phyloP scores from a whole-genome alignment of 2,797 vertebrate genomes.

The Esox lucius region DNA sequence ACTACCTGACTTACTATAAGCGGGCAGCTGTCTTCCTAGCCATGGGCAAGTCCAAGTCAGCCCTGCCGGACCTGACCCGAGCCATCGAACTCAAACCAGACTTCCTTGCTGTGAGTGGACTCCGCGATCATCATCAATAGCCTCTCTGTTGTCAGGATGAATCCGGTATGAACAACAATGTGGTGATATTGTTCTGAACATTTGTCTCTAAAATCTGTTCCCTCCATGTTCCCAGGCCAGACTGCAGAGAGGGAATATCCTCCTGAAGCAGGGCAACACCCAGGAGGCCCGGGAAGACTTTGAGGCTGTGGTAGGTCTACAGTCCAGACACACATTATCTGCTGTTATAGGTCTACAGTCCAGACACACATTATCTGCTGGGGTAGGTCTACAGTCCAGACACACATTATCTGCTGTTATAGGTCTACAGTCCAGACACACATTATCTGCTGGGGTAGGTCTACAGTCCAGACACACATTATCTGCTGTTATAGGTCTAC shows the following conservation, averaged over 20 bases:
- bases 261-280: constrained; percentile 81
- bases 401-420: no score
- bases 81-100: constrained; percentile 85
- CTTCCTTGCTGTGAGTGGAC: constrained; percentile 78
- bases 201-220: not conserved
- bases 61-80: constrained; percentile 79
- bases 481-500: no score
- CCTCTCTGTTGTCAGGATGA: not conserved
- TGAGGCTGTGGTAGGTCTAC: constrained; percentile 74
- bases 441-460: no score
- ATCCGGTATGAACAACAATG: not conserved
- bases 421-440: no score
- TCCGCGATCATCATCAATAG: not conserved
- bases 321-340: not conserved
- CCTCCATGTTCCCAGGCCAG: constrained; percentile 68
- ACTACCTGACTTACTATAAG: constrained; percentile 87
- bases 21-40: constrained; percentile 83
- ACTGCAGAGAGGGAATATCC: constrained; percentile 82
- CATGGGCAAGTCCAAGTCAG: constrained; percentile 85
- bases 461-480: no score
- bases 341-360: no score
- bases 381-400: not conserved
- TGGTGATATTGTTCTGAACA: not conserved
- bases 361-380: not conserved
- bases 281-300: constrained; percentile 81